These are phyloP conservation scores for Drosophila burlai DNA, from an alignment of 1,140 invertebrate genomes.

Conservation along the genomic window DNA sequence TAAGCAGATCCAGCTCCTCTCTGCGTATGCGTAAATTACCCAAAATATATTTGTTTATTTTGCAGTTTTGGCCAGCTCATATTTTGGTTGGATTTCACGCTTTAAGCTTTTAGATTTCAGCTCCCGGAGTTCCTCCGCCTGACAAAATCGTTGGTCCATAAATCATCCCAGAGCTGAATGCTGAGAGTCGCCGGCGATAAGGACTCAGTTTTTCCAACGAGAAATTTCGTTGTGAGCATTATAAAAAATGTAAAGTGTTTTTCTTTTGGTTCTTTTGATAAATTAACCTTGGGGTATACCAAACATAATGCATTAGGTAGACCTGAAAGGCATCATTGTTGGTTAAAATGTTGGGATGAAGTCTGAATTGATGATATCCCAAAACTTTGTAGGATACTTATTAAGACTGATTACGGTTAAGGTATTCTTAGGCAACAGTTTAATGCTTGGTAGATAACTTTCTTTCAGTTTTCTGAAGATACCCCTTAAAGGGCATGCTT, in stretches of 20 bases:
- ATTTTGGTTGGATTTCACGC: slow-evolving; percentile 20
- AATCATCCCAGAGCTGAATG: slow-evolving; percentile 58
- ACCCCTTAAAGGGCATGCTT: neutral
- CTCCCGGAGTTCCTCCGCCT: neutral
- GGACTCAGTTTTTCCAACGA: slow-evolving; percentile 23
- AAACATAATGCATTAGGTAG: slow-evolving; percentile 1
- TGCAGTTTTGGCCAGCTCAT: slow-evolving; percentile 30
- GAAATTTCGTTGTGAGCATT: slow-evolving; percentile 29
- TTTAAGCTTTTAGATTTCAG: slow-evolving; percentile 47
- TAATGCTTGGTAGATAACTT: too few relatives aligned
- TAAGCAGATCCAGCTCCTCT: slow-evolving; percentile 1
- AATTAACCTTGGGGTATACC: slow-evolving; percentile 20
- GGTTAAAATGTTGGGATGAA: neutral
- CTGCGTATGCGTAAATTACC: slow-evolving; percentile 28
- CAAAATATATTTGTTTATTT: slow-evolving; percentile 56
- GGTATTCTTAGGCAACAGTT: too few relatives aligned
- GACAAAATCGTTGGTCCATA: slow-evolving; percentile 46
- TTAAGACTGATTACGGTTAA: neutral
- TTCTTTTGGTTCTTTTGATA: slow-evolving; percentile 33
- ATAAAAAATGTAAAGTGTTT: slow-evolving; percentile 42
- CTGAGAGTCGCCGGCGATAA: slow-evolving; percentile 64
- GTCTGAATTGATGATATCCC: neutral
- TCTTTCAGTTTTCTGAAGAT: neutral
- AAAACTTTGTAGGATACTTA: neutral
- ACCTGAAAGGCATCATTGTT: neutral